Conservation (phyloP, 2,797 vertebrate species). For the Acipenser transmontanus region DNA sequence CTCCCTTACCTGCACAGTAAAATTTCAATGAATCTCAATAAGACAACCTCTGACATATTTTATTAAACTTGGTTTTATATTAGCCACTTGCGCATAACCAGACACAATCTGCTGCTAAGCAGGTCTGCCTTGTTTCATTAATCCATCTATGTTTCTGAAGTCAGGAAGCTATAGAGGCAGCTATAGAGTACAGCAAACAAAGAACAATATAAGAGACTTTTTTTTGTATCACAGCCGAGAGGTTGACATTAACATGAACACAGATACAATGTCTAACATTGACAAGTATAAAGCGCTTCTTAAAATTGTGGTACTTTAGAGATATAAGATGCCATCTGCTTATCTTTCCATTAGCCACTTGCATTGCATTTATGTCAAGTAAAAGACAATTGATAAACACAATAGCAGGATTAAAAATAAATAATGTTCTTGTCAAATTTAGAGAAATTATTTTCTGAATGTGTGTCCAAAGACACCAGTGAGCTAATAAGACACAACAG, state of each 20-base stretch:
- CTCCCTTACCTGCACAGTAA: neutral
- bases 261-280: neutral
- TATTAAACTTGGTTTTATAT: neutral
- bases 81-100: constrained; percentile 1
- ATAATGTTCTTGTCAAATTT: neutral
- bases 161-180: neutral
- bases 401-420: neutral
- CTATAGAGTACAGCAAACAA: neutral
- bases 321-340: too few relatives aligned
- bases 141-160: neutral
- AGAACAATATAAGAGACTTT: neutral
- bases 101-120: constrained; percentile 1
- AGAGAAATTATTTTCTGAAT: neutral
- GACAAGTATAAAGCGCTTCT: neutral
- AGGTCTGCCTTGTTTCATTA: constrained; percentile 5
- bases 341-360: neutral
- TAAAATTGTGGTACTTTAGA: too few relatives aligned
- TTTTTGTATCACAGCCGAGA: neutral
- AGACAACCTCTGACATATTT: constrained; percentile 1
- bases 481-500: too few relatives aligned
- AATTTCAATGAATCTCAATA: constrained; percentile 8
- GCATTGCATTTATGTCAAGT: neutral
- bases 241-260: constrained; percentile 2
- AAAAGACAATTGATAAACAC: neutral
- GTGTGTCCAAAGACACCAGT: too few relatives aligned